Conservation (phyloP, 1,140 invertebrate genomes). For the Wasmannia auropunctata region DNA sequence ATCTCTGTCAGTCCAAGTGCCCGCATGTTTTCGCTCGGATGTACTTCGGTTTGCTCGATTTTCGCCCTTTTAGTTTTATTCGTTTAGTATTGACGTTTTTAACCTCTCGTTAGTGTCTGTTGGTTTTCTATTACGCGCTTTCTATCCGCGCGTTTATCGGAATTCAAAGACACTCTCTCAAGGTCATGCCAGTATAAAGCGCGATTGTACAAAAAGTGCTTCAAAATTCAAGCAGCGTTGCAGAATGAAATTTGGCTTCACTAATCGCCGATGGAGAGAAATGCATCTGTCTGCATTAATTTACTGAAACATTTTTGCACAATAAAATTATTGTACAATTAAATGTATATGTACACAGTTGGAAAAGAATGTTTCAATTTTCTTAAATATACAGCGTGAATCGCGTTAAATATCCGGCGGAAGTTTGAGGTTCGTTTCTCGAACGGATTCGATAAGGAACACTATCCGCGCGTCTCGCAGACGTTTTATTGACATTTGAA, state of each 20-base stretch:
- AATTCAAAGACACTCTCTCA: neutral
- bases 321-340: neutral
- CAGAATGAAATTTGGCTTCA: neutral
- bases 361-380: neutral
- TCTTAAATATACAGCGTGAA: neutral
- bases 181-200: neutral
- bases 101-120: conserved; percentile 34
- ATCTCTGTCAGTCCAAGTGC: conserved; percentile 32
- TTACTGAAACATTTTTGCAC: neutral
- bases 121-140: conserved; percentile 22
- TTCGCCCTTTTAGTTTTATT: conserved; percentile 1
- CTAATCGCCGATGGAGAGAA: neutral
- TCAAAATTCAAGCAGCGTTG: neutral
- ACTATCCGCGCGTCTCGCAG: neutral
- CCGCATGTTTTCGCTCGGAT: conserved; percentile 33
- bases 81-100: conserved; percentile 49
- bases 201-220: neutral
- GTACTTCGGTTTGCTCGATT: conserved; percentile 20
- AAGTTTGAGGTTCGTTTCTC: neutral
- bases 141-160: neutral
- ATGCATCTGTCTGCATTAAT: neutral
- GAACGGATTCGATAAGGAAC: conserved; percentile 31
- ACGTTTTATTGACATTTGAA: conserved; percentile 70
- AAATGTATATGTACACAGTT: neutral
- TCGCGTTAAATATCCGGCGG: neutral